These are phyloP conservation scores for Paratrypauchen microcephalus DNA, from an alignment of 2,797 vertebrate genomes.

Conservation along the genomic window DNA sequence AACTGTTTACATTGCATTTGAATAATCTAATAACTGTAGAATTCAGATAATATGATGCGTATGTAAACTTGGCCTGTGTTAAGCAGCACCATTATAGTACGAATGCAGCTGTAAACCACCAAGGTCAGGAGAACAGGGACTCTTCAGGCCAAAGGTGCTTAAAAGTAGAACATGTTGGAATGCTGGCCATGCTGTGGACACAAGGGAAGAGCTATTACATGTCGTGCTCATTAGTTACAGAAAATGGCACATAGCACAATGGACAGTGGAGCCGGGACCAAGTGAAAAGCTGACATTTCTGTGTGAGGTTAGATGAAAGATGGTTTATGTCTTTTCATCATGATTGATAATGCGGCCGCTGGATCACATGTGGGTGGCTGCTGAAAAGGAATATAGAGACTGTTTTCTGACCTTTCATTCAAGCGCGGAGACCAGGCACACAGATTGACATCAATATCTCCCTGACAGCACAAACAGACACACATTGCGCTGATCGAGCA, in stretches of 20 bases:
- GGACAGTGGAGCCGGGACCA: constrained; percentile 20
- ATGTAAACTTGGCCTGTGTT: neutral
- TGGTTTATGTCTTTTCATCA: constrained; percentile 58
- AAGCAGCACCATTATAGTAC: neutral
- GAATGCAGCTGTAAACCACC: neutral
- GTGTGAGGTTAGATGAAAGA: constrained; percentile 58
- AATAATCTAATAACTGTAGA: too few species aligned
- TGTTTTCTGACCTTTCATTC: constrained; percentile 68
- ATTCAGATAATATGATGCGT: too few species aligned
- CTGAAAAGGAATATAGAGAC: constrained; percentile 66
- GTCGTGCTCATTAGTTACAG: constrained; percentile 19
- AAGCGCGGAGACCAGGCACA: constrained; percentile 41
- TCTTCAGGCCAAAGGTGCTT: neutral
- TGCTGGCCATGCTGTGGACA: constrained; percentile 2
- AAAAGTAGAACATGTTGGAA: neutral
- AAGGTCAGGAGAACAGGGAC: neutral
- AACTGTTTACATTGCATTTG: neutral
- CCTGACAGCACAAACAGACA: constrained; percentile 33
- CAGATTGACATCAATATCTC: constrained; percentile 58
- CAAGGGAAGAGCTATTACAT: neutral
- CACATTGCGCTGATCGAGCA: constrained; percentile 30
- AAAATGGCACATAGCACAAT: constrained; percentile 35
- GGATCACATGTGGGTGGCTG: constrained; percentile 58
- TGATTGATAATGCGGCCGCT: constrained; percentile 58
- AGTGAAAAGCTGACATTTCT: constrained; percentile 60